These are phyloP conservation scores for Clepsis dumicolana DNA, from an alignment of 2,888 invertebrate genomes.

Conservation along the genomic window DNA sequence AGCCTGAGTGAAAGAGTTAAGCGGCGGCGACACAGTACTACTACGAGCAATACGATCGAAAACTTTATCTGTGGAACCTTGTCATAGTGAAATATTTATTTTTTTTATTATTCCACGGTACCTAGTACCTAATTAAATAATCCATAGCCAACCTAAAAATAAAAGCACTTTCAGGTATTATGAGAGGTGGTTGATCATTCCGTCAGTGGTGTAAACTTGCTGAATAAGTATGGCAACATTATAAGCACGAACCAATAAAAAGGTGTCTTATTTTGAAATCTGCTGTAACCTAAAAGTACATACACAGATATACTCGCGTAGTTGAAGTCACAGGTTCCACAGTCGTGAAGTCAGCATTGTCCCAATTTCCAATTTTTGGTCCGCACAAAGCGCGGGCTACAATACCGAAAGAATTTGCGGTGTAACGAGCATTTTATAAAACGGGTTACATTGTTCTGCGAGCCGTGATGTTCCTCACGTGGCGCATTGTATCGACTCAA, in stretches of 20 bases:
- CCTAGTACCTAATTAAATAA: too few species aligned
- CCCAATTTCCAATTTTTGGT: slow-evolving; percentile 21
- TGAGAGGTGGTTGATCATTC: too few species aligned
- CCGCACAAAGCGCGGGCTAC: slow-evolving; percentile 21
- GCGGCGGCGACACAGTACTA: not conserved
- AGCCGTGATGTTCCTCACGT: slow-evolving; percentile 51
- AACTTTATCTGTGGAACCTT: too few species aligned
- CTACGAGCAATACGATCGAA: not conserved
- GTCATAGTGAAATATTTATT: not conserved
- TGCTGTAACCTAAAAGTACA: not conserved
- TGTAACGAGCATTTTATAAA: slow-evolving; percentile 41
- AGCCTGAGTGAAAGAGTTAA: not conserved
- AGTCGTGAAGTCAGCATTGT: not conserved
- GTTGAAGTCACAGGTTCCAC: not conserved
- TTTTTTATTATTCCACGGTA: too few species aligned
- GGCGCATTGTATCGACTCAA: slow-evolving; percentile 71
- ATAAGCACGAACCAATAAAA: too few species aligned
- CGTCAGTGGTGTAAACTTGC: too few species aligned
- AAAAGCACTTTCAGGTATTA: too few species aligned
- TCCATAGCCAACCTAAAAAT: too few species aligned
- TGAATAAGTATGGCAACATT: too few species aligned
- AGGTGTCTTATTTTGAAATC: too few species aligned
- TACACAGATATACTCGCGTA: not conserved
- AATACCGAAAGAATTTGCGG: slow-evolving; percentile 37
- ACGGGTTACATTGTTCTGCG: slow-evolving; percentile 38